These are phyloP conservation scores for Leucosticte australis DNA, from an alignment of 2,113 vertebrate species.

Conservation along the genomic window DNA sequence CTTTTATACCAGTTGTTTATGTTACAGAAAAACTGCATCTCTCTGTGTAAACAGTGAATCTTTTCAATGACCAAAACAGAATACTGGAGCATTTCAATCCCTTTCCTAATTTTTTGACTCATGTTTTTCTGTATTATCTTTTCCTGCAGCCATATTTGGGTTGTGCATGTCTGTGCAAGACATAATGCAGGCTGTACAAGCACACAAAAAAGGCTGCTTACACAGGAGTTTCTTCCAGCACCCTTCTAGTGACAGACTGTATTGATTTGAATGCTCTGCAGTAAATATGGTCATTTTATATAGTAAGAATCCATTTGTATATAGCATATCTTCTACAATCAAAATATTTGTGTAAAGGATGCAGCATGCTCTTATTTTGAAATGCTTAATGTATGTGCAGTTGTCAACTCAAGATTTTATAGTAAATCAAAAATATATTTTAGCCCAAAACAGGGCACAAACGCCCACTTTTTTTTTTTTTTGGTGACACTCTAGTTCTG, in stretches of 20 bases:
- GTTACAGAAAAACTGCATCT: neutral
- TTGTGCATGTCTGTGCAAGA: neutral
- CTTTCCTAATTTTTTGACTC: neutral
- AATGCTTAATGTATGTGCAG: neutral
- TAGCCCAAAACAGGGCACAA: neutral
- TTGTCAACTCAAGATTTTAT: neutral
- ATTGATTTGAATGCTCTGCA: neutral
- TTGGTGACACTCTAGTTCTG: neutral
- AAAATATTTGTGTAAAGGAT: neutral
- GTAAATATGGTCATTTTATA: neutral
- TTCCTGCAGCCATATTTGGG: neutral
- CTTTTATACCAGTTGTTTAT: neutral
- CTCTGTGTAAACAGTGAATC: neutral
- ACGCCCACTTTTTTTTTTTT: accelerated
- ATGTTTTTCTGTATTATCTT: neutral
- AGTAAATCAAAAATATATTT: neutral
- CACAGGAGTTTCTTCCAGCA: neutral
- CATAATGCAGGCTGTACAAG: neutral
- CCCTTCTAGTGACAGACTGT: neutral
- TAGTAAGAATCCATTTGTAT: neutral
- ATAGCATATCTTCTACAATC: neutral
- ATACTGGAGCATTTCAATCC: neutral
- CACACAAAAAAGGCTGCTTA: neutral
- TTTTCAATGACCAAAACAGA: neutral
- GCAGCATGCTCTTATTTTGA: neutral